Base-by-base conservation (phyloP, 2,888 invertebrate species). In the Cerastis leucographa region DNA sequence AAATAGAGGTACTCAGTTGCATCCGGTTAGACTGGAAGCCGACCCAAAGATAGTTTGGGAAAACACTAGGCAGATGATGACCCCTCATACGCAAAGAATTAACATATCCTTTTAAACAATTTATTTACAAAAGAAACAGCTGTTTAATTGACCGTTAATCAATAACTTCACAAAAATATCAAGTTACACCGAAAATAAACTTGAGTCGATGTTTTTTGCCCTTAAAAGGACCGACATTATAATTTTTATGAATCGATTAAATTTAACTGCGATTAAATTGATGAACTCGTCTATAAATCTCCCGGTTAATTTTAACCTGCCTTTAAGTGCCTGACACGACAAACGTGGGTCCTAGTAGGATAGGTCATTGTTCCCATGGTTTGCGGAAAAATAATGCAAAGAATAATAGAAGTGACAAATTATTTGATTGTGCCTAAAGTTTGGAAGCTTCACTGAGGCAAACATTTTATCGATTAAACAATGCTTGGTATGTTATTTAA, bases 341-440 rank as follows among this genome's bases (percentile, higher is more conserved):
- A 82, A 80, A 78, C 79, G 76, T 78, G 71, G 77, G 59, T 71
- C 61, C 77, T 84, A 81, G 81, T 72, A 76, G 78, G 78, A 76
- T 83, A 88, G 91, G 90, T 91, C 90, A 87, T 89, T 89, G 91
- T 84, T 87, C 90, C 70, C 81, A 29, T 72, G 76, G 81, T 75
- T 86, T 81, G 85, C 81, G 86, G 86, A 87, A 90, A 89, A 84
- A 84, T 88, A 87, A 54, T 42, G 51, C 89, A 88, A 87, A 88
- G 91, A 91, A 68, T 59, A 74, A 82, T 85, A 84, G 62, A 46
- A 0, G n/a, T 12, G 0, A 11, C 1, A 12, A n/a, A 61, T 0
- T 11, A 14, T 40, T 49, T 12, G 42, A 70, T 79, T 72, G 11
- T 87, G 80, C 87, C 87, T 86, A 85, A 65, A 64, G 19, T 54